Base-by-base conservation (phyloP, 2,797 vertebrate species). In the Argentina silus region DNA sequence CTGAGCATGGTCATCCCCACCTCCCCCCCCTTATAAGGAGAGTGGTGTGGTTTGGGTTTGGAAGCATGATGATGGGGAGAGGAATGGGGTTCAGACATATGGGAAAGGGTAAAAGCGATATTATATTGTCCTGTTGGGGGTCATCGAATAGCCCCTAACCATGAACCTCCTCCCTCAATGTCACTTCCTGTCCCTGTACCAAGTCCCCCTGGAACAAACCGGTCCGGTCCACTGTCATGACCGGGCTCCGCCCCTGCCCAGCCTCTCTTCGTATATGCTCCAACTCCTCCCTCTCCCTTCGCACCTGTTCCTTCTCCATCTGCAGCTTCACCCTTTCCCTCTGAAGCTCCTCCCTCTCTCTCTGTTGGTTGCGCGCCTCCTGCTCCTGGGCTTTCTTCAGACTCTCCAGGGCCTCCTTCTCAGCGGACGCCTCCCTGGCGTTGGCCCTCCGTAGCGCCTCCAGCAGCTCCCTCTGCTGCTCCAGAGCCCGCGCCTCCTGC, bases 391-490 rank as follows among this genome's bases (percentile, higher is more conserved):
- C 78, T 67, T 78, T 87, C 78, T 89, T 88, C 79, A 93, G 76
- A 19, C 77, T 80, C 78, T 92, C 86, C 0, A 93, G 90, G 7
- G 77, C 74, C 72, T 90, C 74, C 59, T 77, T 82, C 67, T 93
- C 93, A 43, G 84, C 85, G 50, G 91, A 84, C 0, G 86, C 79
- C 73, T 92, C 91, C 75, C 87, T 84, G 77, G 86, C 84, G 74
- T 90, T 80, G 2, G 69, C 81, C 5, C 76, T 69, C 11, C 79
- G 81, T 70, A 91, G 75, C 79, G 82, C 86, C 75, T 93, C 88
- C 0, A 93, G 81, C 43, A 93, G 86, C 75, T 92, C 89, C 73
- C 88, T 86, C 86, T 93, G 93, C 59, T 90, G 85, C 75, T 93
- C 86, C 86, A 93, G 83, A 42, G 92, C 90, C 7, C 74, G 81